Base-by-base conservation (phyloP, 2,797 vertebrate species). In the Sylvia borin region DNA sequence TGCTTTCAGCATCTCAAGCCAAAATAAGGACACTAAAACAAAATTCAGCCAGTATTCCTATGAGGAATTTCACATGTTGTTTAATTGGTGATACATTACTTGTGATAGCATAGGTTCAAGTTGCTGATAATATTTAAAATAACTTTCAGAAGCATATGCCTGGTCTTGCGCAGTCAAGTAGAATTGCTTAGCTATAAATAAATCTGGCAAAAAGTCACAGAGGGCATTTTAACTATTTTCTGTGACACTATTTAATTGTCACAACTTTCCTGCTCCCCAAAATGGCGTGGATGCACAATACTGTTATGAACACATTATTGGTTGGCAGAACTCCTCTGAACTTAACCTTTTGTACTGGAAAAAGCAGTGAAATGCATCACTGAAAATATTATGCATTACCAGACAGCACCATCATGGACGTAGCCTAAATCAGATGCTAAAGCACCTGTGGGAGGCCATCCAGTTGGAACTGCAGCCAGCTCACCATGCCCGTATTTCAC, bases 21-120 rank as follows among this genome's bases (percentile, higher is more conserved):
- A 82, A 71, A 93, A 73, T 27, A 20, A 79, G 75, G 54, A 66
- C 22, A 57, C 40, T 48, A 77, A 84, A 83, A 53, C 36, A 55
- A 91, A 90, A 92, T 87, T 77, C 50, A 90, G 58, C 26, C 75
- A 73, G 31, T 40, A 61, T 65, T 85, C 73, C 88, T 80, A 26
- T 22, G 45, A 88, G 65, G 45, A 55, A 72, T 92, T 76, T 82
- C 55, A 53, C 19, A 13, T 32, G 15, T n/a, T 89, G 36, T 83
- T 93, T 86, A 78, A 72, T 24, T 86, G 70, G 66, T 50, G 91
- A 90, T 86, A 60, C 13, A 60, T 80, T 77, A 43, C 53, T 80
- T 93, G 50, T 26, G 16, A 76, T 42, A 77, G 38, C 60, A 18
- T 27, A 51, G 45, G 19, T 91, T 96, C 53, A 85, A 83, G 65